These are phyloP conservation scores for Drosophila peninsularis DNA, from an alignment of 2,888 invertebrate genomes.

Conservation along the genomic window DNA sequence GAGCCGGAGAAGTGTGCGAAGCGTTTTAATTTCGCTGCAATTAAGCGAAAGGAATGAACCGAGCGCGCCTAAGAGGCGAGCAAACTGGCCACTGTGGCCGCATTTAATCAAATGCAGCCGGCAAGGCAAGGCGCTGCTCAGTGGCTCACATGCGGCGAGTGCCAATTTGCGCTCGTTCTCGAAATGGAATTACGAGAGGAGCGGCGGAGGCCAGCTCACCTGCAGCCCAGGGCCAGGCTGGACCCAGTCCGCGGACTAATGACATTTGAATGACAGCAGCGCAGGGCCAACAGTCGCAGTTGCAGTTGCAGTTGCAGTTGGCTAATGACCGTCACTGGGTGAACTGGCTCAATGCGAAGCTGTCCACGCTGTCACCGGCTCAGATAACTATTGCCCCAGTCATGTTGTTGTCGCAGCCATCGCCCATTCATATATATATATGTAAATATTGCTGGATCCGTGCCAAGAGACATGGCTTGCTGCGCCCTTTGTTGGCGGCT, in stretches of 20 bases:
- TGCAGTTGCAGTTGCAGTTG: conserved; percentile 42
- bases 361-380: conserved; percentile 20
- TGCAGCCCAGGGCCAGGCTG: background rate
- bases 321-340: conserved; percentile 62
- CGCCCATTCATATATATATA: conserved; percentile 2
- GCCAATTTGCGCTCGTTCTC: conserved; percentile 52
- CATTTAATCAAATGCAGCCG: conserved; percentile 75
- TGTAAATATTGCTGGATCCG: conserved; percentile 56
- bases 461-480: conserved; percentile 60
- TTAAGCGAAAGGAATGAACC: conserved; percentile 49
- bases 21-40: conserved; percentile 72
- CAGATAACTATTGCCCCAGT: conserved; percentile 56
- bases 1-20: conserved; percentile 50
- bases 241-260: conserved; percentile 60
- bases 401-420: conserved; percentile 19
- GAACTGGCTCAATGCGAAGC: conserved; percentile 14
- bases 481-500: conserved; percentile 29
- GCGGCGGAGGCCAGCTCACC: too few relatives aligned
- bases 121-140: conserved; percentile 28
- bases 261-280: conserved; percentile 74
- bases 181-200: conserved; percentile 68
- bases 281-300: conserved; percentile 18
- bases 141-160: conserved; percentile 37
- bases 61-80: background rate
- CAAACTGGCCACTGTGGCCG: conserved; percentile 17